These are phyloP conservation scores for Peromyscus leucopus DNA, from an alignment of 2,113 vertebrate genomes.

Conservation along the genomic window DNA sequence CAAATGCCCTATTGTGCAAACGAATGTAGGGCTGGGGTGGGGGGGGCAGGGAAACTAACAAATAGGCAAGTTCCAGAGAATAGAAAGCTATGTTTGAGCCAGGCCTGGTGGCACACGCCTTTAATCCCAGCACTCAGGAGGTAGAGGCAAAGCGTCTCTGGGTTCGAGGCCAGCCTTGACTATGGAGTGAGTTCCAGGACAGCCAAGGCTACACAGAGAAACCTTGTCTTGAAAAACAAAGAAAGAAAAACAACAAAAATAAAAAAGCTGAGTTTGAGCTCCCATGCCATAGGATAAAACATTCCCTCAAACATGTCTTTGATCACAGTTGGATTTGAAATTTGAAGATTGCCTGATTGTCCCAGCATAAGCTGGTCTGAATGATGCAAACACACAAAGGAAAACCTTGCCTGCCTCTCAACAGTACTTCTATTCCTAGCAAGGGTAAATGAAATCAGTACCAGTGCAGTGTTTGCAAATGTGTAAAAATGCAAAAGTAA, in stretches of 20 bases:
- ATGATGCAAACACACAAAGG: background rate
- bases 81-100: no score
- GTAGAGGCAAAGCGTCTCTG: background rate
- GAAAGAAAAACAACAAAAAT: background rate
- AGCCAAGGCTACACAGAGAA: background rate
- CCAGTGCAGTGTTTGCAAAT: background rate
- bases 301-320: background rate
- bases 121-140: no score
- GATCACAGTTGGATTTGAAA: background rate
- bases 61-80: background rate
- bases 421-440: accelerated
- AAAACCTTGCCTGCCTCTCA: background rate
- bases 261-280: background rate
- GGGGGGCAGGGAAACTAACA: background rate
- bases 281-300: background rate
- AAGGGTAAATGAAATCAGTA: background rate
- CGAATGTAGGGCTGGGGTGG: background rate
- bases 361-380: background rate
- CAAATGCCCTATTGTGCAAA: background rate
- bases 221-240: background rate
- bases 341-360: background rate
- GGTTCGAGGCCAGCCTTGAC: background rate
- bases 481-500: background rate
- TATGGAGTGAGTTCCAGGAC: background rate
- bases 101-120: no score